Base-by-base conservation (phyloP, 2,113 vertebrate genomes). In the Eulemur macaco region DNA sequence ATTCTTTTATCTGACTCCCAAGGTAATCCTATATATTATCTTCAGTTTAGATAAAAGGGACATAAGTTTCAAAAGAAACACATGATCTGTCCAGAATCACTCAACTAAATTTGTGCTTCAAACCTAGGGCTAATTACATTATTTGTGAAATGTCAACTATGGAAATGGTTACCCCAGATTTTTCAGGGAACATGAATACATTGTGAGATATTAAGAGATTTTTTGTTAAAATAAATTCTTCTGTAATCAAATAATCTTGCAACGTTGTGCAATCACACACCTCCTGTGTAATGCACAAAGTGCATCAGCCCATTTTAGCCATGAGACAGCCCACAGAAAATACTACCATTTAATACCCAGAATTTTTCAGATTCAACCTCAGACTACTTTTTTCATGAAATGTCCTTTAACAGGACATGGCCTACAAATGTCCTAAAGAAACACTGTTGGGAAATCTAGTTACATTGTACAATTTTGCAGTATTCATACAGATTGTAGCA, bases 1-100 rank as follows among this genome's bases (percentile, higher is more conserved):
- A 37, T 52, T 71, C 4, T 89, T 23, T 89, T 14, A 25, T 25
- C 31, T n/a, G 15, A 11, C 1, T 73, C 23, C 58, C 0, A 0
- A 42, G 31, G 52, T 77, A 77, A 63, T 63, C 12, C 6, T 86
- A 78, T n/a, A 42, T 54, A 34, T 0, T 42, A 25, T 25, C 18
- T 27, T 3, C 52, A 81, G 66, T 74, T 91, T 34, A 91, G 27
- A 56, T 15, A n/a, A 12, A 89, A 66, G 42, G 23, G 5, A 52
- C 68, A 3, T 11, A 69, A 82, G 14, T 71, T 34, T 92, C 11
- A 64, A 74, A 74, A 74, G 13, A 69, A 68, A 54, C 6, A 29
- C 12, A 47, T 9, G 4, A 45, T n/a, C 25, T 69, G 37, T 80
- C 4, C 8, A 77, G 34, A n/a, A 29, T 71, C 47, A 50, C 11